Evolutionary conservation across 2,797 vertebrate species (phyloP).

Genomic region (Acanthornis magna): DNA sequence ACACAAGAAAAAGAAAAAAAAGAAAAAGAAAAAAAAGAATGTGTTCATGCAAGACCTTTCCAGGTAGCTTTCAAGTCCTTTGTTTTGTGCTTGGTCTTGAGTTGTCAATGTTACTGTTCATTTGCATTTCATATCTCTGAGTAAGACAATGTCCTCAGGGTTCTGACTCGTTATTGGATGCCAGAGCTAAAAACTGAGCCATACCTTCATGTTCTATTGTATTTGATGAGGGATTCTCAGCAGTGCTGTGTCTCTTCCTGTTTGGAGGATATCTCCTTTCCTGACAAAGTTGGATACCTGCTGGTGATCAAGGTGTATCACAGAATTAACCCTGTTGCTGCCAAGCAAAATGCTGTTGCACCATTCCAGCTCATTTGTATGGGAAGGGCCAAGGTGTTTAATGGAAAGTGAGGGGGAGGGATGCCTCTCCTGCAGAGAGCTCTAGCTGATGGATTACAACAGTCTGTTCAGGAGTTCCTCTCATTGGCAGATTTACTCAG

Average conservation of each 20-base stretch:
- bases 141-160: constrained; percentile 71
- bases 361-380: background rate
- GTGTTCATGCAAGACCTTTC: constrained; percentile 34
- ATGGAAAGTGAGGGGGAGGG: background rate
- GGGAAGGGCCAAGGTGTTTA: background rate
- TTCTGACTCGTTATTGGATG: constrained; percentile 65
- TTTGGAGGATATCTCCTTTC: constrained; percentile 70
- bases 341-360: background rate
- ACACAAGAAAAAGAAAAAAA: background rate
- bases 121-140: constrained; percentile 67
- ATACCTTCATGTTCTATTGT: constrained; percentile 71
- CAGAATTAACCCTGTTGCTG: constrained; percentile 48
- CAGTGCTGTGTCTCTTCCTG: constrained; percentile 61
- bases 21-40: background rate
- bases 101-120: constrained; percentile 70
- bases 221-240: constrained; percentile 67
- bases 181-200: constrained; percentile 41
- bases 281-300: constrained; percentile 68
- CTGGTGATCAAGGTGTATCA: constrained; percentile 44
- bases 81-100: constrained; percentile 56
- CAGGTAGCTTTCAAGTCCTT: constrained; percentile 62
- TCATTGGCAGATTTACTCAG: background rate
- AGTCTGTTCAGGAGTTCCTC: background rate
- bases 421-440: background rate
- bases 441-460: background rate